These are phyloP conservation scores for Abrostola triplasia DNA, from an alignment of 2,888 invertebrate species.

Conservation along the genomic window DNA sequence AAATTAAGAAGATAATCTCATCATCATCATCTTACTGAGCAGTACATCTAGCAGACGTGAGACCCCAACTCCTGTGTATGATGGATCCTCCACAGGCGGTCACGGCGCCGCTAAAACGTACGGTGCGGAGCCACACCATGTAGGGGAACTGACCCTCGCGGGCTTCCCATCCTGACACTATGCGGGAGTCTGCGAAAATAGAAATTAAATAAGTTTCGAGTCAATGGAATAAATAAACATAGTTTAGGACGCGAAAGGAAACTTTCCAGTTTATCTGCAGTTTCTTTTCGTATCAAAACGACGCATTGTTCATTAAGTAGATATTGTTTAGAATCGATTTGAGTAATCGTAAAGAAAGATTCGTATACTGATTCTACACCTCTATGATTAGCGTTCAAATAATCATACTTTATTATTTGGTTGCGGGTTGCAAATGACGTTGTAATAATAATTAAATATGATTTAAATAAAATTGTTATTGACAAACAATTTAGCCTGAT, in stretches of 20 bases:
- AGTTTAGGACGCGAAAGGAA: not conserved
- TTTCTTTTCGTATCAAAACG: too few relatives aligned
- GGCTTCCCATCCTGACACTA: slow-evolving; percentile 68
- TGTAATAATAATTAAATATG: too few relatives aligned
- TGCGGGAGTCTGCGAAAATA: slow-evolving; percentile 51
- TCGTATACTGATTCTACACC: not conserved
- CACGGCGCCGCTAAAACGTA: slow-evolving; percentile 53
- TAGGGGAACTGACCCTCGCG: slow-evolving; percentile 64
- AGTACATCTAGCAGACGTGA: slow-evolving; percentile 67
- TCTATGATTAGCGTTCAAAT: too few relatives aligned
- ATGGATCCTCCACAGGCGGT: slow-evolving; percentile 64
- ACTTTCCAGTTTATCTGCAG: too few relatives aligned
- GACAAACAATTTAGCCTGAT: too few relatives aligned
- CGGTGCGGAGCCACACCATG: slow-evolving; percentile 61
- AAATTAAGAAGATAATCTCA: not conserved
- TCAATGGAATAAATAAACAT: not conserved
- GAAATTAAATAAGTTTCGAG: not conserved
- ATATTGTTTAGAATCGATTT: too few relatives aligned
- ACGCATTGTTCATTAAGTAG: too few relatives aligned
- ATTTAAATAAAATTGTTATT: too few relatives aligned
- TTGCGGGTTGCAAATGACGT: too few relatives aligned
- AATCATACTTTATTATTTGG: too few relatives aligned
- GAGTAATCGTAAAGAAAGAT: too few relatives aligned
- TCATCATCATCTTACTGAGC: slow-evolving; percentile 62
- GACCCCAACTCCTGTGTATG: slow-evolving; percentile 65